Evolutionary conservation across 2,113 vertebrate genomes (phyloP), one percentile per base, ranked within the genome.

Genomic region (Rhea pennata): DNA sequence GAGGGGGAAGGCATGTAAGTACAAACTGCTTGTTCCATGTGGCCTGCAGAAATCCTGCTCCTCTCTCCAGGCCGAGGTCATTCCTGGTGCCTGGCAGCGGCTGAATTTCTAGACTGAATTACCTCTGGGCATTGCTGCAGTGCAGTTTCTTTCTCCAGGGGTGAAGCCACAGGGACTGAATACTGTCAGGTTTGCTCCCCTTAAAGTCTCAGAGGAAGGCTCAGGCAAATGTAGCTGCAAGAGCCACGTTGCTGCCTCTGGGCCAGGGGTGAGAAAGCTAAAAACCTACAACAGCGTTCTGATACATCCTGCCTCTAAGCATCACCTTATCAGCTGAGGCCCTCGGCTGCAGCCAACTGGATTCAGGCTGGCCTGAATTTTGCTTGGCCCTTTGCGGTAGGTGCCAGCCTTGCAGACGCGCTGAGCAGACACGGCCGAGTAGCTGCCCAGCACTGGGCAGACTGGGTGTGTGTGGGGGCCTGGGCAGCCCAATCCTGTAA

Each of bases 11-110:
- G 48, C 46, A 9, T 16, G 33, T 7, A 84, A 53, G 64, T 20
- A 42, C 15, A 44, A 39, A 65, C 50, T 40, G 40, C 42, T 27
- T 73, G 12, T 61, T 67, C 31, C 39, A 4, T 27, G 6, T 15
- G 76, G 29, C 71, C 61, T 51, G 73, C 26, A 67, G 53, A 74
- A 62, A 42, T 26, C 12, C 17, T 46, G 21, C n/a, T 84, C 23
- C 58, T 64, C 1, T 2, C 36, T 12, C 27, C 19, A 50, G 21
- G 39, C 9, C 0, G 0, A 15, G 9, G 15, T 84, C 66, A 70
- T 83, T 70, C 70, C 29, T 24, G 29, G 29, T 31, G 50, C 58
- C 71, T 53, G 39, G 15, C n/a, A 92, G 51, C 12, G 56, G 24
- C 59, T 7, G 50, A 44, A 17, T 77, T 50, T 65, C 0, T 2